Percentiles rank a stretch among this genome's conserved stretches.
These are phyloP conservation scores for Ormyrus thymus DNA, from an alignment of 2,888 invertebrate species.

Conservation along the genomic window DNA sequence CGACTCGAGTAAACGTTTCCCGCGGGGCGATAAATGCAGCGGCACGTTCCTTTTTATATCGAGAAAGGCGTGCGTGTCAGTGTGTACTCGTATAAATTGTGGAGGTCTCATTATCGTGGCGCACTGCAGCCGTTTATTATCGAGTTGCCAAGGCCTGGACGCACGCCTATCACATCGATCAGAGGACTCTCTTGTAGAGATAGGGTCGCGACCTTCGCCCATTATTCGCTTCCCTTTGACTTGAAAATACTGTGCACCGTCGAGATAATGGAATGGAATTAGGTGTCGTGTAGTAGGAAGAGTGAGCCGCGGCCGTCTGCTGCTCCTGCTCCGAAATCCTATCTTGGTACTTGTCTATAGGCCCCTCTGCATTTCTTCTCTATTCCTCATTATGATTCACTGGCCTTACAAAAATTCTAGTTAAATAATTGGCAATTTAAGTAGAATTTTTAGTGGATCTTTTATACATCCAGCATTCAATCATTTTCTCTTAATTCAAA, in stretches of 20 bases:
- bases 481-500: no score
- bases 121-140: slow-evolving; percentile 15
- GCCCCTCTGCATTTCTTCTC: no score
- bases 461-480: no score
- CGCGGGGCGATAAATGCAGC: background rate
- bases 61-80: no score
- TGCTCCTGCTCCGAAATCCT: no score
- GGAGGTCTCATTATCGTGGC: slow-evolving; percentile 26
- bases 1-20: background rate
- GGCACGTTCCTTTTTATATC: slow-evolving; percentile 2
- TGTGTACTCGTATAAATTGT: background rate
- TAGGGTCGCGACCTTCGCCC: slow-evolving; percentile 23
- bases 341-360: no score
- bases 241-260: slow-evolving; percentile 6
- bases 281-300: no score
- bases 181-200: background rate
- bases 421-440: no score
- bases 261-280: background rate
- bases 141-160: slow-evolving; percentile 15
- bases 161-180: slow-evolving; percentile 34
- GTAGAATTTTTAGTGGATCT: no score
- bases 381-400: no score
- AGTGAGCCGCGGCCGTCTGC: no score
- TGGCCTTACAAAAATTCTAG: no score
- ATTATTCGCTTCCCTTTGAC: slow-evolving; percentile 28